Evolutionary conservation across 23 tunicate species (phyloP), one percentile per base, ranked within the genome.

Genomic region (Clavelina lepadiformis): DNA sequence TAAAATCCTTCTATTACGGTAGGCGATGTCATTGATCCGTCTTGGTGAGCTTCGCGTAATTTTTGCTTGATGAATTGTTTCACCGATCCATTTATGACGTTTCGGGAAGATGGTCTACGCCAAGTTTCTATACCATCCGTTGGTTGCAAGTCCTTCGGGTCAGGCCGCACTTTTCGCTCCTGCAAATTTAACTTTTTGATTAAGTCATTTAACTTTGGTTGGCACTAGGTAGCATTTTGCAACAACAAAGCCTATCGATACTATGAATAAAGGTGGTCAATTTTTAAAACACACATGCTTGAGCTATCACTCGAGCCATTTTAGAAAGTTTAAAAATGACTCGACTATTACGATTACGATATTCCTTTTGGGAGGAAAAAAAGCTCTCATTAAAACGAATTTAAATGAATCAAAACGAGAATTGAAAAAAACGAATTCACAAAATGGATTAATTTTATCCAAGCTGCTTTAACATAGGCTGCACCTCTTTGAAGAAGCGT

Each of bases 21-120:
- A 3, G 68, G 60, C 22, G 65, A 56, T 32, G 75, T 59, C 31
- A 55, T 28, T 27, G 67, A 56, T 5, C 38, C 67, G 45, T 68
- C 31, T 15, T 45, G 62, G 46, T 49, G 76, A 7, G 38, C 59
- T 20, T 46, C 36, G 22, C 38, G 46, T 0, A 62, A 60, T 25
- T 41, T 41, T 61, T 74, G 28, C 35, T 61, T 61, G 69, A 62
- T 74, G 28, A 19, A 74, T 28, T 66, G 72, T 36, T 46, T 66
- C 35, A 66, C 72, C 19, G 72, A 45, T 63, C 20, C 4, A 29
- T 27, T 5, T 5, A 38, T 4, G 19, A 11, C 32, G 22, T 5
- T 51, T 11, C 36, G 50, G 46, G 69, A 23, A 5, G 77, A 63
- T 22, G 77, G 69, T 31, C 77, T 50, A 18, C 85, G 62, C 85